Evolutionary conservation across 1,140 invertebrate genomes (phyloP), one percentile per base, ranked within the genome.

Genomic region (Zaprionus inermis): DNA sequence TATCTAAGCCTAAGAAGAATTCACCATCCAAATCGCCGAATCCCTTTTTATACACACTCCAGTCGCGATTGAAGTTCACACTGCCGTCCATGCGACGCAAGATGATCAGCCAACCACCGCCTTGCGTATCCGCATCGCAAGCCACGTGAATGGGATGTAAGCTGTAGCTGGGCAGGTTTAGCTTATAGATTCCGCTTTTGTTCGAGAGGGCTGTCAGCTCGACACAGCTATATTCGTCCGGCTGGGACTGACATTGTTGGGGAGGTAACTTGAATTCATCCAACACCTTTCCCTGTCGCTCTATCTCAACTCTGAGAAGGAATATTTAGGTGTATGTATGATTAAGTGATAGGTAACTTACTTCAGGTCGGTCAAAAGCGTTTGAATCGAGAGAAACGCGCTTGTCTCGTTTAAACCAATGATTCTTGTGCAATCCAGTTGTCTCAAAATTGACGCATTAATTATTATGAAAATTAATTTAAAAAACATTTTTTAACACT

Each of bases 1-100:
- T 94, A 16, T 94, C 94, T 55, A 94, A 80, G 9, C 94, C 94
- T 1, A 95, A 77, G 93, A 94, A 95, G 78, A 94, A 95, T 18
- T 58, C 56, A 20, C 56, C 56, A 3, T 41, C 36, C 6, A 95
- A 63, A 70, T 94, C 94, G 0, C 94, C 94, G 74, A 95, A 95
- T 3, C 94, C 94, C 41, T 93, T 83, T 57, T 94, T 94, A 71
- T 95, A 96, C 32, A 95, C 94, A 0, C 84, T 67, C 95, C 94
- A 95, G 44, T 92, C 92, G 55, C 94, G 92, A 73, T 92, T 93
- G 76, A 96, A 95, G 63, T 95, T 93, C 81, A 94, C 93, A 12
- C 93, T 92, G 0, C 95, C 95, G 66, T 95, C 94, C 58, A 93
- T 93, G 18, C 95, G 92, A 44, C 94, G 94, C 88, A 95, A 94